Percentiles rank a stretch among this genome's conserved stretches.
phyloP scores from a whole-genome alignment of 2,888 invertebrate species.

The Sinotaia quadrata region DNA sequence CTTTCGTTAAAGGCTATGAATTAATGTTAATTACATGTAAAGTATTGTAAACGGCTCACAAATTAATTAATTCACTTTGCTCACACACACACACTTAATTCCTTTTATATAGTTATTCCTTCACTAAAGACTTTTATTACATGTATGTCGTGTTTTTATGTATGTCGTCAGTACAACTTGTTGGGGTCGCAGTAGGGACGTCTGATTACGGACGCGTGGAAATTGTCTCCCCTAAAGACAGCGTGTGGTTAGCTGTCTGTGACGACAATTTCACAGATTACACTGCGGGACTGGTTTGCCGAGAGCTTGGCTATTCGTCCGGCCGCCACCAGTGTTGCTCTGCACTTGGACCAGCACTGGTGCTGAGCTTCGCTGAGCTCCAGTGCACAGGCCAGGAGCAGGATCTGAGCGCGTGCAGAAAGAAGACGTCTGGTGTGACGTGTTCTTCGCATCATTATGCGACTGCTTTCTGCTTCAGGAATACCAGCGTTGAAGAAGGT shows the following conservation, averaged over 20 bases:
- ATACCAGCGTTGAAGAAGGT: background rate
- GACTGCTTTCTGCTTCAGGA: no score
- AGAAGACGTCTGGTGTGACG: no score
- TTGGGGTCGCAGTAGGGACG: conserved; percentile 38
- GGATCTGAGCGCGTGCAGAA: conserved; percentile 11
- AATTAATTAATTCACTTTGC: no score
- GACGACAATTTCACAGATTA: conserved; percentile 53
- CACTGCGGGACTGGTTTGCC: conserved; percentile 57
- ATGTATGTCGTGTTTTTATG: no score
- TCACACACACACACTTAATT: background rate
- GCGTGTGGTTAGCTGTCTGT: conserved; percentile 52
- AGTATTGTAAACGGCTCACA: no score
- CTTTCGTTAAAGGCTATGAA: no score
- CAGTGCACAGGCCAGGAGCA: conserved; percentile 11
- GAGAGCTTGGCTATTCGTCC: conserved; percentile 49
- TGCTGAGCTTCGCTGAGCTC: background rate
- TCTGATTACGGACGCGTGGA: conserved; percentile 46
- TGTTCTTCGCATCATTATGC: no score
- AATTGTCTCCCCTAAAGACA: conserved; percentile 48
- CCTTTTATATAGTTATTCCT: background rate
- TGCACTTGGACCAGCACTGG: background rate
- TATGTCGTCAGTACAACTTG: conserved; percentile 19
- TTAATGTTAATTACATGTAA: no score
- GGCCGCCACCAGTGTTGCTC: conserved; percentile 38
- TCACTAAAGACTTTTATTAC: no score